phyloP scores from a whole-genome alignment of 2,888 invertebrate genomes.

The Amphipyra tragopoginis region DNA sequence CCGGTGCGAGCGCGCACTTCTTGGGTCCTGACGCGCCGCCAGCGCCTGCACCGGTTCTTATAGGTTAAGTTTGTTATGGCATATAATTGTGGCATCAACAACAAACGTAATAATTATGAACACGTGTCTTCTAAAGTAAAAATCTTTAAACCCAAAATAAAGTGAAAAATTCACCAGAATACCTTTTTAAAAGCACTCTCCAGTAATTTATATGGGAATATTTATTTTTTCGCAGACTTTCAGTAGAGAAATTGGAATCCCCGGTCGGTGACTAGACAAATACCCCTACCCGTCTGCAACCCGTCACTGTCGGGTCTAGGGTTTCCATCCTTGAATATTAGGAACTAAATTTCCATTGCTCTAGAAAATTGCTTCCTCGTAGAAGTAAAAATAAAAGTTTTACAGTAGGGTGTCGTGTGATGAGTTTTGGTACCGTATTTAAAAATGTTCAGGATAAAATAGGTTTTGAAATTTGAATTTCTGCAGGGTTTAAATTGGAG shows the following conservation, averaged over 20 bases:
- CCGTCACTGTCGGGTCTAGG: conserved; percentile 39
- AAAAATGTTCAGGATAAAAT: too few relatives aligned
- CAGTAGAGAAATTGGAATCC: conserved; percentile 35
- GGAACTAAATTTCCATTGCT: conserved; percentile 9
- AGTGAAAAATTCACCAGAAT: too few relatives aligned
- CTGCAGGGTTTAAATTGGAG: too few relatives aligned
- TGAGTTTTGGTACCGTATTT: not conserved
- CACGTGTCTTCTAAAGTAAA: too few relatives aligned
- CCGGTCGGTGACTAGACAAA: conserved; percentile 43
- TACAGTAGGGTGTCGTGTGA: not conserved
- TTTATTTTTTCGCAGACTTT: conserved; percentile 28
- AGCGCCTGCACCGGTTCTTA: too few relatives aligned
- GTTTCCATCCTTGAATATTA: conserved; percentile 18
- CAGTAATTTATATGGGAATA: conserved; percentile 22
- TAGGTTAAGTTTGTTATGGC: too few relatives aligned
- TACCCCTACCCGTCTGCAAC: conserved; percentile 30
- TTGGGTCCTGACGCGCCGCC: too few relatives aligned
- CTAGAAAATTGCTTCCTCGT: conserved; percentile 4
- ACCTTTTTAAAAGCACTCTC: conserved; percentile 13
- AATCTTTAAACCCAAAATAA: too few relatives aligned
- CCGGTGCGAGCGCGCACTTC: too few relatives aligned
- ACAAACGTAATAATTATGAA: too few relatives aligned
- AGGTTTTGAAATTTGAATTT: too few relatives aligned
- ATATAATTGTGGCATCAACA: too few relatives aligned
- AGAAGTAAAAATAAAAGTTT: not conserved